Evolutionary conservation across 2,113 vertebrate genomes (phyloP), one percentile per base, ranked within the genome.

Genomic region (Podarcis cretensis): DNA sequence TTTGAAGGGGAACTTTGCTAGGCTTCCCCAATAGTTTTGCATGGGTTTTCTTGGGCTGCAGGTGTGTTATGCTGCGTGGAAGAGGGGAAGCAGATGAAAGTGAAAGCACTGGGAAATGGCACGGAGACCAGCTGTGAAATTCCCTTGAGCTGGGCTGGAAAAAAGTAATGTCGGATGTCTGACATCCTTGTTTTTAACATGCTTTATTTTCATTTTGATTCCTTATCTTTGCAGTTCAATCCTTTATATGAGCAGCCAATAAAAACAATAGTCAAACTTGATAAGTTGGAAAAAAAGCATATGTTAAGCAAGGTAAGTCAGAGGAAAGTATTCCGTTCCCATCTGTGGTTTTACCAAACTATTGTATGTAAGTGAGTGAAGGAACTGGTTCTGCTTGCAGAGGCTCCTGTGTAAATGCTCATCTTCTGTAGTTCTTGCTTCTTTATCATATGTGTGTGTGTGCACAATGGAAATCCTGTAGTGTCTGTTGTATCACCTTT

Each of bases 1-100:
- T 12, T 68, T 74, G 66, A 84, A 77, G 73, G 37, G 43, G 20
- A 32, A 84, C 2, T 21, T 25, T 27, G 59, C 10, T 35, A 25
- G 32, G 9, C 75, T 63, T 85, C 2, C 71, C 27, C 32, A 73
- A 37, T 27, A 59, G 48, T 3, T 73, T 37, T 85, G 73, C 73
- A 63, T 5, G 5, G 1, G 6, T 76, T 63, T 76, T 75, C 57
- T 84, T 84, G 7, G 89, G 40, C 32, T 82, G 73, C 92, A 95
- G 84, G 87, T 96, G 93, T 91, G 76, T 75, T 87, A 3, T 94
- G 90, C 91, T 90, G 63, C 20, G 0, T 35, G 43, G 23, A 48
- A 37, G 87, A 86, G 43, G 69, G 54, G 87, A 93, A 93, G 89
- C 91, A 94, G 89, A 35, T 23, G 78, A 88, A 85, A 87, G 30